Conservation (phyloP, 2,797 vertebrate genomes). For the Sphaeramia orbicularis region DNA sequence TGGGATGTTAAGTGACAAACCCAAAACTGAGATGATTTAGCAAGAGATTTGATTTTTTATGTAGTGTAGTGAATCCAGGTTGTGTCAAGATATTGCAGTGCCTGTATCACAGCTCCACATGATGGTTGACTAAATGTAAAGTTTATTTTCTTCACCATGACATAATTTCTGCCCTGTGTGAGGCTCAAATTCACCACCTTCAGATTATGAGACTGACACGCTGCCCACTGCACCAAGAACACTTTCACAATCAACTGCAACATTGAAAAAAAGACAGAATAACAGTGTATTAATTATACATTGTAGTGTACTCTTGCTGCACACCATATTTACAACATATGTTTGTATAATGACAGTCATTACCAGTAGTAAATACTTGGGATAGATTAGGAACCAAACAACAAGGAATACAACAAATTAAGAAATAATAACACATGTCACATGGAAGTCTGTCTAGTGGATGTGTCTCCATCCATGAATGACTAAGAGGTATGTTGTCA, state of each 20-base stretch:
- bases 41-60: too few species aligned
- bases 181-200: background rate
- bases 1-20: background rate
- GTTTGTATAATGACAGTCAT: background rate
- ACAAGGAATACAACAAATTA: background rate
- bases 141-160: background rate
- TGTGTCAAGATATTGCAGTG: too few species aligned
- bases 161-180: background rate
- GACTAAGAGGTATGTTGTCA: background rate
- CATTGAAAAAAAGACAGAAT: background rate
- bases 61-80: too few species aligned
- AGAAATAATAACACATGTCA: background rate
- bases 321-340: background rate
- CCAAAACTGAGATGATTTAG: too few species aligned
- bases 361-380: background rate
- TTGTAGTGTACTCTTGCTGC: background rate
- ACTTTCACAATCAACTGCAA: background rate
- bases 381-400: background rate
- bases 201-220: conserved; percentile 7
- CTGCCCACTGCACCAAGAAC: conserved; percentile 5
- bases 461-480: conserved; percentile 1
- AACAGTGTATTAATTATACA: background rate
- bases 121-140: background rate
- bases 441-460: background rate
- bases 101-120: too few species aligned